Conservation (phyloP, 2,113 vertebrate genomes). For the Amblyornis subalaris region DNA sequence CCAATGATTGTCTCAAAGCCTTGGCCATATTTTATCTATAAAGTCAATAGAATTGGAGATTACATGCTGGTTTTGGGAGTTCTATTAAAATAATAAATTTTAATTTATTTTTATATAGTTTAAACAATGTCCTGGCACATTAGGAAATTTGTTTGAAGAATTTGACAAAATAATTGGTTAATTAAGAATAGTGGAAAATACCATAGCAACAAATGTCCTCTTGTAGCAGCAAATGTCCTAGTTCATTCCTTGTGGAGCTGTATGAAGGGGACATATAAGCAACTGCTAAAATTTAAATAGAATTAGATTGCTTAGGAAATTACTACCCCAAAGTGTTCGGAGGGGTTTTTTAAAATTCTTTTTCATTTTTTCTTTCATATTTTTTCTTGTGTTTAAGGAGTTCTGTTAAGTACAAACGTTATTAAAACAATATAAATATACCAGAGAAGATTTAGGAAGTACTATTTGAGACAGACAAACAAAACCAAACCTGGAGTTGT, state of each 20-base stretch:
- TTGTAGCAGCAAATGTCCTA: background rate
- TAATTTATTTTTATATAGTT: background rate
- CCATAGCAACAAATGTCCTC: background rate
- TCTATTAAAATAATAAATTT: background rate
- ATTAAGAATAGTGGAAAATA: background rate
- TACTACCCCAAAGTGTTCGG: background rate
- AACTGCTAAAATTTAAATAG: background rate
- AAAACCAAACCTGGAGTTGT: background rate
- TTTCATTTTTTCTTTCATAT: background rate
- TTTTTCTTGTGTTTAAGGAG: background rate
- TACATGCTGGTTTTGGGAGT: background rate
- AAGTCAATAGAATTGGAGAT: background rate
- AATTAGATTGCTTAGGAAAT: background rate
- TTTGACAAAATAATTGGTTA: background rate
- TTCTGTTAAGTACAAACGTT: background rate
- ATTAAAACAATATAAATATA: background rate
- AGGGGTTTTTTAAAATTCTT: fast-evolving
- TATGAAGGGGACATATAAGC: background rate
- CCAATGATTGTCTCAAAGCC: background rate
- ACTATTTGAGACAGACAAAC: background rate
- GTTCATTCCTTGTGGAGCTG: background rate
- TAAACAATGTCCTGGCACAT: background rate
- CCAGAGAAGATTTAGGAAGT: background rate
- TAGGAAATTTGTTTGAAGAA: background rate
- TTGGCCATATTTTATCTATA: background rate